Evolutionary conservation across 2,888 invertebrate genomes (phyloP).

Genomic region (Callimorpha dominula): DNA sequence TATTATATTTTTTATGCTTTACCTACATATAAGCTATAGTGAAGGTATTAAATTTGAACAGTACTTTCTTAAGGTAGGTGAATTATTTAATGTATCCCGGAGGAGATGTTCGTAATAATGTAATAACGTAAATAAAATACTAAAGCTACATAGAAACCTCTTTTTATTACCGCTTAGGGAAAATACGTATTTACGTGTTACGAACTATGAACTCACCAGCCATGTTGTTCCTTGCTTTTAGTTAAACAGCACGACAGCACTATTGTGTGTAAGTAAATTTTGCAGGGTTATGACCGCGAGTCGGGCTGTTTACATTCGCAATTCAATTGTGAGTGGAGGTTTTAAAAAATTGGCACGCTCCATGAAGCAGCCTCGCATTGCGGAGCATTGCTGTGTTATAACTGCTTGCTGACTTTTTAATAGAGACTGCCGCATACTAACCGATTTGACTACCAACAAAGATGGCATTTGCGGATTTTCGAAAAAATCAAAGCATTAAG

Average conservation of each 20-base stretch:
- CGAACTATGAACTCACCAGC: constrained; percentile 1
- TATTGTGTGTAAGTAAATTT: constrained; percentile 1
- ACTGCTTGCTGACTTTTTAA: neutral
- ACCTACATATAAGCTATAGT: constrained; percentile 16
- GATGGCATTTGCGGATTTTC: neutral
- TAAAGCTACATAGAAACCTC: neutral
- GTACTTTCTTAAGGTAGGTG: constrained; percentile 11
- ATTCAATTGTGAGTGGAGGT: constrained; percentile 7
- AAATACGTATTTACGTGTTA: constrained; percentile 5
- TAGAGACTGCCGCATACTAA: neutral
- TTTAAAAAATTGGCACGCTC: constrained; percentile 1
- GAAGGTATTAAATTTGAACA: constrained; percentile 17
- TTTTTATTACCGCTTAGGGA: constrained; percentile 1
- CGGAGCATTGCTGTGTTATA: neutral
- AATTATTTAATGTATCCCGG: constrained; percentile 14
- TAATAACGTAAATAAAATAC: constrained; percentile 5
- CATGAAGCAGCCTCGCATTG: neutral
- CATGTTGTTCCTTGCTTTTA: constrained; percentile 2
- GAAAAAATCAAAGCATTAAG: neutral
- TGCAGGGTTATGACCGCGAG: neutral
- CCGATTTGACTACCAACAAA: neutral
- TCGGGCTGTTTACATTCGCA: neutral
- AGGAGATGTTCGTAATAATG: constrained; percentile 9
- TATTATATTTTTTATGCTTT: constrained; percentile 27
- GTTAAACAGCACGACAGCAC: neutral